These are phyloP conservation scores for Atherix ibis DNA, from an alignment of 2,888 invertebrate species.

Conservation along the genomic window DNA sequence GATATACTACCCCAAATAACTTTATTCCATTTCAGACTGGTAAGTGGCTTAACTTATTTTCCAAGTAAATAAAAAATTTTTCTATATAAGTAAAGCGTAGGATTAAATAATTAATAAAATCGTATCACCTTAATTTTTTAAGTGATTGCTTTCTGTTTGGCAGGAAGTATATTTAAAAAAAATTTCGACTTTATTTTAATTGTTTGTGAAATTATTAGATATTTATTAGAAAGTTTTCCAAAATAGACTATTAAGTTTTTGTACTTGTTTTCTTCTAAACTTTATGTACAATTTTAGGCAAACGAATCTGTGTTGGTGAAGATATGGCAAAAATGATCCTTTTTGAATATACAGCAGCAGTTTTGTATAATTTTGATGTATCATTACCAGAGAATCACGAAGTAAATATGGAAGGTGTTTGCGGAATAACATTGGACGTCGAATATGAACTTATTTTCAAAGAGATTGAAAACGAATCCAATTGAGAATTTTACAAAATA, in stretches of 20 bases:
- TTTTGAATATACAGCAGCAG: conserved; percentile 43
- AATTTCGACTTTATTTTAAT: too few species aligned
- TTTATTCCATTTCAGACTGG: conserved; percentile 77
- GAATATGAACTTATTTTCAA: conserved; percentile 6
- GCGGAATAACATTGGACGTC: conserved; percentile 56
- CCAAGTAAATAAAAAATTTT: too few species aligned
- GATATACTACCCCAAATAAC: conserved; percentile 43
- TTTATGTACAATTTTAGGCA: too few species aligned
- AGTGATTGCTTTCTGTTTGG: not conserved
- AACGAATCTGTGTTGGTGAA: conserved; percentile 73
- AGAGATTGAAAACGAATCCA: too few species aligned
- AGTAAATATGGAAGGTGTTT: conserved; percentile 48
- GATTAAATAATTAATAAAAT: too few species aligned
- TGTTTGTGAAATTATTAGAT: too few species aligned
- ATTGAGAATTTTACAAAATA: not conserved
- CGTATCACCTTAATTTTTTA: too few species aligned
- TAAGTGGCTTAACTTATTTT: conserved; percentile 23
- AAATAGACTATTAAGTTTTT: too few species aligned
- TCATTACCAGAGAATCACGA: conserved; percentile 25
- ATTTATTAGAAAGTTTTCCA: too few species aligned
- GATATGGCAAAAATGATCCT: conserved; percentile 61
- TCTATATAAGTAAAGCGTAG: too few species aligned
- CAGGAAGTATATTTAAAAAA: not conserved
- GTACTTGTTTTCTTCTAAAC: too few species aligned
- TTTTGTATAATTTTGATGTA: conserved; percentile 42